Evolutionary conservation across 1,140 invertebrate species (phyloP).

Genomic region (Microplitis demolitor): DNA sequence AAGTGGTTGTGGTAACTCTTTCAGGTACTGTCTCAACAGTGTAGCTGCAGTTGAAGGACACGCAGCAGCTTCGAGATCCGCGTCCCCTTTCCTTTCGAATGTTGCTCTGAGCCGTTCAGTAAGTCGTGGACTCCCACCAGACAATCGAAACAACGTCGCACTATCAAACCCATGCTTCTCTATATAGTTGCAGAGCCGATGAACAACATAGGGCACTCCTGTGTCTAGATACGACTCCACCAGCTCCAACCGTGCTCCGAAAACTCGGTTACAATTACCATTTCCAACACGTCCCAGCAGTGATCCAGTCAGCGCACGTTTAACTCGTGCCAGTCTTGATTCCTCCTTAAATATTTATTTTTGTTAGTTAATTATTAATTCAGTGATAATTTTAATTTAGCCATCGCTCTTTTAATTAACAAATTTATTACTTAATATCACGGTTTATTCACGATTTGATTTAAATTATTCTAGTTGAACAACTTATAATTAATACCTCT

Average conservation of each 20-base stretch:
- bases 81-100: constrained; percentile 61
- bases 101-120: constrained; percentile 56
- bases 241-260: constrained; percentile 52
- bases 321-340: constrained; percentile 56
- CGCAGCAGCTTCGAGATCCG: constrained; percentile 57
- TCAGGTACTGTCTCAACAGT: constrained; percentile 60
- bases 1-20: constrained; percentile 61
- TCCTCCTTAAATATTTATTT: constrained; percentile 43
- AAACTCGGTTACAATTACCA: constrained; percentile 42
- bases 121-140: constrained; percentile 53
- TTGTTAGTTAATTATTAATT: background rate
- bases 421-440: too few species aligned
- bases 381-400: too few species aligned
- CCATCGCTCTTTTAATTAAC: too few species aligned
- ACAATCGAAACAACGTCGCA: constrained; percentile 55
- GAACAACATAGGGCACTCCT: constrained; percentile 57
- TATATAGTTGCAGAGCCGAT: constrained; percentile 58
- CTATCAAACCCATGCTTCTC: constrained; percentile 57
- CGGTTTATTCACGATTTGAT: too few species aligned
- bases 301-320: constrained; percentile 54
- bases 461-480: background rate
- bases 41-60: constrained; percentile 60
- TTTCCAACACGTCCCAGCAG: constrained; percentile 45
- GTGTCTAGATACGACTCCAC: constrained; percentile 52
- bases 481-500: background rate